Evolutionary conservation across 2,797 vertebrate genomes (phyloP).

Genomic region (Eupleurogrammus muticus): DNA sequence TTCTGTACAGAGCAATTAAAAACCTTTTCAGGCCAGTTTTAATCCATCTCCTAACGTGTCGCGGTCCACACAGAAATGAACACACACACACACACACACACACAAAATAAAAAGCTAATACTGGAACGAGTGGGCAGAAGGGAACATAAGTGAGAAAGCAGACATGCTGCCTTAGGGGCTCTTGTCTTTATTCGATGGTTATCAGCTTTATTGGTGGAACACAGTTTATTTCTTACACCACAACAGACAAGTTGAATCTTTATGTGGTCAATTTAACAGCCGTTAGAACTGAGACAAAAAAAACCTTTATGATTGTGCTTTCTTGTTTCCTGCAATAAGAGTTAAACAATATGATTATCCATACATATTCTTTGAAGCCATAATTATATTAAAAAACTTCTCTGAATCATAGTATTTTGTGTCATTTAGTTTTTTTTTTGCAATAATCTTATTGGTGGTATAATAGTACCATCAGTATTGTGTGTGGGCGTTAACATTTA

Average conservation of each 20-base stretch:
- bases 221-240: slow-evolving; percentile 32
- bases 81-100: slow-evolving; percentile 13
- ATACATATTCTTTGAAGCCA: background rate
- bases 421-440: no score
- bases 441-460: no score
- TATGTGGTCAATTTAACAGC: slow-evolving; percentile 5
- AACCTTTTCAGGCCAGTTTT: slow-evolving; percentile 44
- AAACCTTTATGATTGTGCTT: background rate
- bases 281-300: background rate
- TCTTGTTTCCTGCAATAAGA: background rate
- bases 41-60: slow-evolving; percentile 27
- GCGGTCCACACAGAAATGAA: slow-evolving; percentile 8
- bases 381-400: no score
- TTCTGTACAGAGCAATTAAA: slow-evolving; percentile 28
- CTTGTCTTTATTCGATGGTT: slow-evolving; percentile 35
- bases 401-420: background rate
- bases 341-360: background rate
- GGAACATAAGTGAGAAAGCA: slow-evolving; percentile 31
- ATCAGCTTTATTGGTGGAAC: slow-evolving; percentile 47
- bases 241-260: slow-evolving; percentile 22
- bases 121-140: slow-evolving; percentile 34
- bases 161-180: slow-evolving; percentile 12
- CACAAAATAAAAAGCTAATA: slow-evolving; percentile 40
- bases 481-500: no score
- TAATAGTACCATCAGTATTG: no score